Evolutionary conservation across 2,888 invertebrate species (phyloP), one percentile per base, ranked within the genome.

Genomic region (Endomychus coccineus): DNA sequence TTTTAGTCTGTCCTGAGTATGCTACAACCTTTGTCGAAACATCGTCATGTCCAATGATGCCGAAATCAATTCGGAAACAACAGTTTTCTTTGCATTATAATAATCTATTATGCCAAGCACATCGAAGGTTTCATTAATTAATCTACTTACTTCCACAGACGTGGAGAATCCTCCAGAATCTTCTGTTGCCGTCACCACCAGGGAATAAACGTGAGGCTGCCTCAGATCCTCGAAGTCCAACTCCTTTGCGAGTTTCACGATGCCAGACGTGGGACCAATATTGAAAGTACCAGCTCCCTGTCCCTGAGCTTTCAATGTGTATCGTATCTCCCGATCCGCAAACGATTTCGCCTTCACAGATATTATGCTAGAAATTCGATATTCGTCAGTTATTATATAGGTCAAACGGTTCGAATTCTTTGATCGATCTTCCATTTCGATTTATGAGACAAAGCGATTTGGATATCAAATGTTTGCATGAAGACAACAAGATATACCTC

Each of bases 291-390:
- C 92, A 5, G 90, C 89, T 6, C 91, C 91, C 66, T 89, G 91
- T 3, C 90, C 90, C 64, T 91, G 88, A 0, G 95, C 92, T 62
- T 91, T 89, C 45, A 96, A 68, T 0, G 92, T 91, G 69, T 94
- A 96, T n/a, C 91, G 83, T 52, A 95, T 92, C 66, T 92, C 91
- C 36, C 92, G 82, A 66, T 94, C 92, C 44, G 95, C 95, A 61
- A 97, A 97, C 1, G 95, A 92, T 66, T 94, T 94, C 2, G 96
- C 96, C 70, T 94, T 91, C 46, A 97, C 90, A 19, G 92, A 91
- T 63, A 95, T 90, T 36, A 95, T 92, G 64, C 94, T 95, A 76
- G 39, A 75, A 74, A 51, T 47, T 36, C 13, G 35, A 23, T 13
- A 33, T 9, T n/a, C n/a, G n/a, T n/a, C n/a, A n/a, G n/a, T n/a